Evolutionary conservation across 2,797 vertebrate species (phyloP).

Genomic region (Nyctibius grandis): DNA sequence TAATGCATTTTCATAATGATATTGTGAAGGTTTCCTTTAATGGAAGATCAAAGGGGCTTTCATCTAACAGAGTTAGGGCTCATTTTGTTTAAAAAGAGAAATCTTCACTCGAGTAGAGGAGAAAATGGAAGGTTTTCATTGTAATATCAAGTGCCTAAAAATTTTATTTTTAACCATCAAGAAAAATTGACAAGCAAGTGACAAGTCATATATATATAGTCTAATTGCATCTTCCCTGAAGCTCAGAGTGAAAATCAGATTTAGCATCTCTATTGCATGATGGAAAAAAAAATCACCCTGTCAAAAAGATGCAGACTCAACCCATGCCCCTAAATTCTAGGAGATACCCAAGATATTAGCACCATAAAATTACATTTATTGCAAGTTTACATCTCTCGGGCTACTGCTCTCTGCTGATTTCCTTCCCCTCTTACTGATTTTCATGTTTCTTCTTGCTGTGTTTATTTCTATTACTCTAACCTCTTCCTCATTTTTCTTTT

Average conservation of each 20-base stretch:
- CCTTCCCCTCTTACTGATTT: background rate
- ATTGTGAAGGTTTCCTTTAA: conserved; percentile 62
- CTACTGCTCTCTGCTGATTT: background rate
- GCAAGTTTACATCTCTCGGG: background rate
- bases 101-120: background rate
- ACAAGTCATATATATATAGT: conserved; percentile 50
- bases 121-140: conserved; percentile 59
- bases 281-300: background rate
- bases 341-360: background rate
- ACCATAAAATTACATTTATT: conserved; percentile 49
- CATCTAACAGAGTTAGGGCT: conserved; percentile 51
- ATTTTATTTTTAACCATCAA: conserved; percentile 53
- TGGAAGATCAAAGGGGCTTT: conserved; percentile 67
- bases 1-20: conserved; percentile 59
- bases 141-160: conserved; percentile 54
- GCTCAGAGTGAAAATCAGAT: conserved; percentile 44
- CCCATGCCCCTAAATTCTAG: background rate
- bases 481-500: background rate
- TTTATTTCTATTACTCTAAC: background rate
- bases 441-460: background rate
- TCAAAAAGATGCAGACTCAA: conserved; percentile 38
- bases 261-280: conserved; percentile 42
- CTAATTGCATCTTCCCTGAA: conserved; percentile 47
- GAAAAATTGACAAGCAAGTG: conserved; percentile 65
- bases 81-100: conserved; percentile 47